Evolutionary conservation across 2,113 vertebrate species (phyloP).

Genomic region (Pheucticus melanocephalus): DNA sequence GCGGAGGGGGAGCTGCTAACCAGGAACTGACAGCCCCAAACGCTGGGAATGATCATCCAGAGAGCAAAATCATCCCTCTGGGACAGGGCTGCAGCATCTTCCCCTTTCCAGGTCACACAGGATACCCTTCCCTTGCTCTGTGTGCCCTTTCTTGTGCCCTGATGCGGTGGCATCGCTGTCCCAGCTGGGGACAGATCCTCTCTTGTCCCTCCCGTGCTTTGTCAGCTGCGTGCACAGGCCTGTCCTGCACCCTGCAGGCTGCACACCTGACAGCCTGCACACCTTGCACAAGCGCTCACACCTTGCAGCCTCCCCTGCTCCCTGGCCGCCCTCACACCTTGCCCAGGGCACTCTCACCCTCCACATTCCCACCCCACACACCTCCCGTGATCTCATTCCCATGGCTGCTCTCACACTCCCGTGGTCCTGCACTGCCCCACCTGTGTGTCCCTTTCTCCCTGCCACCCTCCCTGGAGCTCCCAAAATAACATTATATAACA

Average conservation of each 20-base stretch:
- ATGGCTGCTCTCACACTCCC: rapidly evolving
- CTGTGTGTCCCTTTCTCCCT: neutral
- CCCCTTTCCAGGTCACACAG: neutral
- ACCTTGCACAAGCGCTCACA: too few species aligned
- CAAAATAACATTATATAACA: neutral
- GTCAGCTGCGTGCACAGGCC: neutral
- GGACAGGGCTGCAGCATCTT: neutral
- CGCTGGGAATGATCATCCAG: neutral
- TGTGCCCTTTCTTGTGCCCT: neutral
- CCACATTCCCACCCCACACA: neutral
- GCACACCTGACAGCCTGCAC: neutral
- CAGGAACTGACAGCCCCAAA: slow-evolving; percentile 42
- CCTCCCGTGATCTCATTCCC: rapidly evolving
- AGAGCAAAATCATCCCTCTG: neutral
- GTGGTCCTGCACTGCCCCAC: neutral
- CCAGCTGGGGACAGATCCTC: neutral
- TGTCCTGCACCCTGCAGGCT: neutral
- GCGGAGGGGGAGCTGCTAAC: slow-evolving; percentile 10
- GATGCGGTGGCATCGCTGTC: rapidly evolving
- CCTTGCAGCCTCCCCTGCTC: neutral
- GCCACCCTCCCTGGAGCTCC: neutral
- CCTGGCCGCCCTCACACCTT: neutral
- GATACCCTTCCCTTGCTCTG: neutral
- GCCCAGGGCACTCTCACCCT: neutral
- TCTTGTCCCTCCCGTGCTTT: neutral